phyloP scores from a whole-genome alignment of 2,888 invertebrate species.

The Euplexia lucipara region DNA sequence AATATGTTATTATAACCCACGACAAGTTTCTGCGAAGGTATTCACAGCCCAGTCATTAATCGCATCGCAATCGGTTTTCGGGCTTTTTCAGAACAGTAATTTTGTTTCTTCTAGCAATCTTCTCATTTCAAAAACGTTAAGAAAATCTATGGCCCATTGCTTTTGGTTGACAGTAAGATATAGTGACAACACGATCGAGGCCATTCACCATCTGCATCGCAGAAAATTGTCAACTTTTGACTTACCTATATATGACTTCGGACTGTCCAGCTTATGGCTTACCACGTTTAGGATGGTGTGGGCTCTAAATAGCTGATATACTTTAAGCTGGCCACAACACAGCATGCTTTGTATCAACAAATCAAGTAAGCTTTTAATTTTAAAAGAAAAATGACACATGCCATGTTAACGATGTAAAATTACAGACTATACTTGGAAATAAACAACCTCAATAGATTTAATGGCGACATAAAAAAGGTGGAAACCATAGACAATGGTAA shows the following conservation, averaged over 20 bases:
- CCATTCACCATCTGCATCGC: too few relatives aligned
- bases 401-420: conserved; percentile 5
- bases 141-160: too few relatives aligned
- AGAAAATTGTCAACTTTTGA: too few relatives aligned
- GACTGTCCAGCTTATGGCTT: too few relatives aligned
- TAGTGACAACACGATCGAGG: too few relatives aligned
- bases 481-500: conserved; percentile 36
- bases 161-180: too few relatives aligned
- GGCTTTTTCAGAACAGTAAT: background rate
- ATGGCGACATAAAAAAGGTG: conserved; percentile 43
- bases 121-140: background rate
- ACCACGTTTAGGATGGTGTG: too few relatives aligned
- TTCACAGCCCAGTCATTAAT: background rate
- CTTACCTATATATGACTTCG: too few relatives aligned
- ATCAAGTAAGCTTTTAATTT: background rate
- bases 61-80: background rate
- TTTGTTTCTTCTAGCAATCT: background rate
- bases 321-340: background rate
- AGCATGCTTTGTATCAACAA: background rate
- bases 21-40: background rate
- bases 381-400: too few relatives aligned
- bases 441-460: conserved; percentile 31
- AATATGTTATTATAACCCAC: too few relatives aligned
- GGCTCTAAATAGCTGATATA: too few relatives aligned
- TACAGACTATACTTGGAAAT: conserved; percentile 1